Evolutionary conservation across 2,113 vertebrate genomes (phyloP).

Genomic region (Notarius lentiginosus): DNA sequence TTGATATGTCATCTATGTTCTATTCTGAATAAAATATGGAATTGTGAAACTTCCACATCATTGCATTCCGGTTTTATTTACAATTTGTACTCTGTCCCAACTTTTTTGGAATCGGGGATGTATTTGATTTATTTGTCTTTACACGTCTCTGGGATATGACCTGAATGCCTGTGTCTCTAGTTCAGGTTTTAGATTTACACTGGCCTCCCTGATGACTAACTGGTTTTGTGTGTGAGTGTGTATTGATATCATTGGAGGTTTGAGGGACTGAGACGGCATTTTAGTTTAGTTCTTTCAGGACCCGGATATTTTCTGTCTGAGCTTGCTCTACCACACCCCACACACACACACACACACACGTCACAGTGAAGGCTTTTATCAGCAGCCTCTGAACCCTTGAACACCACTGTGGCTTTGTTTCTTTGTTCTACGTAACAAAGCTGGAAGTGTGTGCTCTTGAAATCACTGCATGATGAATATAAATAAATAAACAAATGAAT

Average conservation of each 20-base stretch:
- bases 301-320: background rate
- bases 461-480: too few relatives aligned
- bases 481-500: too few relatives aligned
- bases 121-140: background rate
- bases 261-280: slow-evolving; percentile 57
- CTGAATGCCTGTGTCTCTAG: slow-evolving; percentile 57
- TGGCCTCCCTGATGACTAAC: slow-evolving; percentile 64
- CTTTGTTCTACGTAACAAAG: background rate
- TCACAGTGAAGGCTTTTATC: slow-evolving; percentile 27
- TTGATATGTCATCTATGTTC: too few relatives aligned
- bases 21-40: too few relatives aligned
- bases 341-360: slow-evolving; percentile 32
- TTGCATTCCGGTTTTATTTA: too few relatives aligned
- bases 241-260: slow-evolving; percentile 48
- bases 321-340: background rate
- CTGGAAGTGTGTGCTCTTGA: too few relatives aligned
- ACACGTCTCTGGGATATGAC: background rate
- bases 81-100: too few relatives aligned
- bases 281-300: slow-evolving; percentile 50
- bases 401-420: background rate
- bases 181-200: slow-evolving; percentile 70
- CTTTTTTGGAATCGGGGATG: too few relatives aligned
- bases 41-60: too few relatives aligned
- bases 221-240: slow-evolving; percentile 30
- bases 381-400: background rate